Base-by-base conservation (phyloP, 2,797 vertebrate genomes). In the Bradypus variegatus region DNA sequence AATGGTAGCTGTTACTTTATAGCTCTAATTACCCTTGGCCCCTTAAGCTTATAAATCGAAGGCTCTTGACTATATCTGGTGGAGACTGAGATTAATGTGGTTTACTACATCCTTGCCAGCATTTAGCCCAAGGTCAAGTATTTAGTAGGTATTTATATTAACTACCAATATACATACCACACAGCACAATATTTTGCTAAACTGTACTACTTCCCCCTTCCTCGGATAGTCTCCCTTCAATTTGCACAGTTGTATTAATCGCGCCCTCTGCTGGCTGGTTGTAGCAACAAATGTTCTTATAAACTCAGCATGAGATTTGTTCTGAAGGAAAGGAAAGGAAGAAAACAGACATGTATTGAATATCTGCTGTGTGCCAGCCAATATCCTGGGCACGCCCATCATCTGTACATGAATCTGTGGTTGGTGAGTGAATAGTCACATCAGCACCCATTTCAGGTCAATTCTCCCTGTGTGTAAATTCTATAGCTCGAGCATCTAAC, bases 381-480 rank as follows among this genome's bases (percentile, higher is more conserved):
- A 36, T 4, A 76, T 84, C 79, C 72, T 16, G 67, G 31, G 50
- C 76, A 21, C 0, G n/a, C 72, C 93, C 48, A 78, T 92, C 92
- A 93, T 58, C 58, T 79, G 70, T 12, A 27, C 67, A 33, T 38
- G 64, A 89, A 91, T 16, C 16, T 72, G 79, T 27, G 70, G 73
- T 62, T 6, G 5, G 31, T 45, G 69, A 78, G 60, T 5, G 62
- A 78, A 58, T 11, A 88, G 64, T 36, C 53, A 41, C 62, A 23
- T 8, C 84, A 15, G 48, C 38, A 23, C 82, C 53, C 72, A n/a
- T 60, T 55, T 7, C 73, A 81, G 90, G 93, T 95, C 95, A 96
- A 1, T 65, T 77, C 83, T 88, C 83, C 83, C 77, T 55, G 67
- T 75, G 88, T 83, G 92, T 94, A 94, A 96, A 96, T 93, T 58